A percentile compares a stretch with the other conserved stretches of the same genome.
These are phyloP conservation scores for Luperina nickerlii DNA, from an alignment of 2,888 invertebrate genomes.

Conservation along the genomic window DNA sequence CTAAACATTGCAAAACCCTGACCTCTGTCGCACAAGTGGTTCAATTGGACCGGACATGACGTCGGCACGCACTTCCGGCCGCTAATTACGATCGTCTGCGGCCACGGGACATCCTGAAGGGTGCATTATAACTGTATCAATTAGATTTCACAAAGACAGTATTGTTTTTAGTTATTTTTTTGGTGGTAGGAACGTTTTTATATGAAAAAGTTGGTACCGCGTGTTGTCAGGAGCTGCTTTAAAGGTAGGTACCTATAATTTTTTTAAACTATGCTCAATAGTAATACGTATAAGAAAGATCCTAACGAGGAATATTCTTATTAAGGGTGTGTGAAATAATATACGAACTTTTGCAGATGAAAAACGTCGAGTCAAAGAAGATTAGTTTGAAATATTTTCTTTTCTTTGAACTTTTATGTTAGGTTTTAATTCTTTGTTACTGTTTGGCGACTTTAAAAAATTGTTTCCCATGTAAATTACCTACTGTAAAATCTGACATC, in stretches of 20 bases:
- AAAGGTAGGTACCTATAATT: no score
- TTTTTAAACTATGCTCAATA: neutral
- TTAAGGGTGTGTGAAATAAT: neutral
- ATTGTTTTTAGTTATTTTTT: slow-evolving; percentile 12
- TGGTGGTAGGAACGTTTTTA: neutral
- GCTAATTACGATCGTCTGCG: slow-evolving; percentile 82
- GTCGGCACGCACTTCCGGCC: slow-evolving; percentile 83
- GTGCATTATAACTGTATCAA: slow-evolving; percentile 59
- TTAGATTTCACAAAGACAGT: slow-evolving; percentile 41
- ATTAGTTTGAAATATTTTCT: neutral
- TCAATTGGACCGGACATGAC: slow-evolving; percentile 84
- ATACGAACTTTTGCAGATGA: neutral
- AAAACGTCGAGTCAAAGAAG: neutral
- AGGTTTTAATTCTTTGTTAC: neutral
- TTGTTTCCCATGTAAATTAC: neutral
- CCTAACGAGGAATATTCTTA: neutral
- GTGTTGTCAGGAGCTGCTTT: neutral
- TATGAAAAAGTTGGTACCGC: neutral
- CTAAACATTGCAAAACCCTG: slow-evolving; percentile 74
- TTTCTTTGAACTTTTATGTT: neutral
- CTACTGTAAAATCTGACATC: neutral
- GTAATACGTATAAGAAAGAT: neutral
- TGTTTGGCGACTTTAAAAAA: neutral
- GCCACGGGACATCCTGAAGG: slow-evolving; percentile 71
- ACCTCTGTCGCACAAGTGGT: slow-evolving; percentile 76